Base-by-base conservation (phyloP, 2,888 invertebrate species). In the Heliconius erato region DNA sequence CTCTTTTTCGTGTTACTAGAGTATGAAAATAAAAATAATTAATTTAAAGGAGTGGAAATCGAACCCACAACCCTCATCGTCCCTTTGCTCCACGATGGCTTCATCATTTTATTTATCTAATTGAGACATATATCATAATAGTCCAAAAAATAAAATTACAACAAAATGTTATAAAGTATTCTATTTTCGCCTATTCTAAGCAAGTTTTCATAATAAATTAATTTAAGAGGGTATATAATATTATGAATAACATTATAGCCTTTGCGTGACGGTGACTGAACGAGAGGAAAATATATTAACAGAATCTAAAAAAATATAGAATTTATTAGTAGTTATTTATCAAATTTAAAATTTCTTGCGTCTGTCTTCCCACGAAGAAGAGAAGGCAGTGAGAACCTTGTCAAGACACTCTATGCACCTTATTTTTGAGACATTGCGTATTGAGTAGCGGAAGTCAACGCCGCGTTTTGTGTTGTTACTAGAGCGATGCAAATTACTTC, bases 141-240 rank as follows among this genome's bases (percentile, higher is more conserved):
- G 68, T 9, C 35, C 26, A n/a, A 11, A 44, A 71, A 44, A 44
- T n/a, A n/a, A 72, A 72, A 7, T 26, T 16, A 72, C 44, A 49
- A 72, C 16, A n/a, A n/a, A n/a, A n/a, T 71, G 12, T 26, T 14
- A 72, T 49, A 49, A 49, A 71, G 40, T 26, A 35, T 72, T 72
- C 44, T 44, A n/a, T 44, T 40, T 40, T 49, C 26, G 44, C 49
- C 72, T n/a, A 49, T 44, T 72, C 26, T 26, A 72, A 40, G 26
- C 44, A 49, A 72, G 72, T 72, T 44, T 72, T 26, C 16, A 28
- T 26, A 72, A 72, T 72, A 72, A 72, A 44, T 72, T 44, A 44
- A 44, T 72, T 72, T 49, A 44, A 72, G 72, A 49, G 26, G 16
- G 72, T 40, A 71, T 44, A 71, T 26, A 71, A 6, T 71, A 71